phyloP scores from a whole-genome alignment of 2,797 vertebrate genomes.

The Bradypus variegatus region DNA sequence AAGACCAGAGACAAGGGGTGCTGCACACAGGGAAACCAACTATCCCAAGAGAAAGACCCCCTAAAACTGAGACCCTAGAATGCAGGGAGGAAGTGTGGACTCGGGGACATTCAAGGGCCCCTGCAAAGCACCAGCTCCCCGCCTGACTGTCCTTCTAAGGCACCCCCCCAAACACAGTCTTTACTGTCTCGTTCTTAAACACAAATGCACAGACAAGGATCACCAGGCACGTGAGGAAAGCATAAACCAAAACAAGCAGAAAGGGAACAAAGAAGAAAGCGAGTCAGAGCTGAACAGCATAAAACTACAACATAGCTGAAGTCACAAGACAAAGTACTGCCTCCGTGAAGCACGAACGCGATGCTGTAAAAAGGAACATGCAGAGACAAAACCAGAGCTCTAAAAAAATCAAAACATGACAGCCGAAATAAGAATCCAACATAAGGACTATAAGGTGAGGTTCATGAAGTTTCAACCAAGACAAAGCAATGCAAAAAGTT shows the following conservation, averaged over 20 bases:
- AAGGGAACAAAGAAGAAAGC: background rate
- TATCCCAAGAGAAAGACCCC: background rate
- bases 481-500: background rate
- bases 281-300: background rate
- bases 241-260: slow-evolving; percentile 7
- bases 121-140: background rate
- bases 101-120: background rate
- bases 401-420: background rate
- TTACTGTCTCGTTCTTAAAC: background rate
- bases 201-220: background rate
- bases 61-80: background rate
- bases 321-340: background rate
- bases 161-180: background rate
- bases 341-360: background rate
- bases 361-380: background rate
- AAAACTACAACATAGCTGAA: slow-evolving; percentile 31
- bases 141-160: background rate
- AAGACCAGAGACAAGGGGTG: background rate
- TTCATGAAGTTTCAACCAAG: background rate
- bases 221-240: background rate
- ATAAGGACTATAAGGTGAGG: background rate
- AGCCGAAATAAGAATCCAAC: background rate
- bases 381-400: background rate
- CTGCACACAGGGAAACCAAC: background rate
- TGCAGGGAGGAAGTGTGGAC: background rate